Percentiles rank a stretch among this genome's conserved stretches.
These are phyloP conservation scores for Vanacampus margaritifer DNA, from an alignment of 2,113 vertebrate species.

Conservation along the genomic window DNA sequence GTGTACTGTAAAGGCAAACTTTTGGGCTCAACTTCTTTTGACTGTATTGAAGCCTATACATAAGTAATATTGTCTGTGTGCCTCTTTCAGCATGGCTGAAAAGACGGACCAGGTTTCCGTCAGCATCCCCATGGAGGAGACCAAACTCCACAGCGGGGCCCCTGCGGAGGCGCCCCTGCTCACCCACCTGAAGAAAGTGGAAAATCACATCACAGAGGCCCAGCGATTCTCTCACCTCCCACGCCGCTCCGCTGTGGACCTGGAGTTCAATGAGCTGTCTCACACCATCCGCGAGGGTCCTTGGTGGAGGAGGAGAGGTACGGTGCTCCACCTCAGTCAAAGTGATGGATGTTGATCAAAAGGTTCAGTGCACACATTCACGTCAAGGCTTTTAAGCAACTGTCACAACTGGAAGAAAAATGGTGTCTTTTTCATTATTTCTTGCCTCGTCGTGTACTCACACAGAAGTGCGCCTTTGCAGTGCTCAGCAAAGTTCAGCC, in stretches of 20 bases:
- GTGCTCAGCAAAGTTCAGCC: slow-evolving; percentile 71
- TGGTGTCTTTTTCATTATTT: background rate
- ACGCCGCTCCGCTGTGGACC: slow-evolving; percentile 88
- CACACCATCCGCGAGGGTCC: slow-evolving; percentile 93
- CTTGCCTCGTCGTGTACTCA: background rate
- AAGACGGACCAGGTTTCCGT: slow-evolving; percentile 76
- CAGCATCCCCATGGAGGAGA: slow-evolving; percentile 88
- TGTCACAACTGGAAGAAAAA: slow-evolving; percentile 22
- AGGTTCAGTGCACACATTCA: slow-evolving; percentile 21
- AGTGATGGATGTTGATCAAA: slow-evolving; percentile 48
- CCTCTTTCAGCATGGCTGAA: slow-evolving; percentile 80
- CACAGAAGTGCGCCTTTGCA: slow-evolving; percentile 47
- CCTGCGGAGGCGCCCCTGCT: slow-evolving; percentile 82
- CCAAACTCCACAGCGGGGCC: slow-evolving; percentile 70
- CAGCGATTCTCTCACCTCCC: slow-evolving; percentile 96
- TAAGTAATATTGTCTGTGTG: slow-evolving; percentile 9
- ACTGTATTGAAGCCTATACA: too few relatives aligned
- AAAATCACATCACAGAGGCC: slow-evolving; percentile 97
- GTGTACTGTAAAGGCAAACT: too few relatives aligned
- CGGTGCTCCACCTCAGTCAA: slow-evolving; percentile 10
- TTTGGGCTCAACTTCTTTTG: background rate
- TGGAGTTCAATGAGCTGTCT: slow-evolving; percentile 92
- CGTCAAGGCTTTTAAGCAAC: slow-evolving; percentile 19
- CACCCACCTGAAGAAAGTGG: slow-evolving; percentile 96
- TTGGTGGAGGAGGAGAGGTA: slow-evolving; percentile 95